Evolutionary conservation across 2,113 vertebrate species (phyloP).

Genomic region (Rana temporaria): DNA sequence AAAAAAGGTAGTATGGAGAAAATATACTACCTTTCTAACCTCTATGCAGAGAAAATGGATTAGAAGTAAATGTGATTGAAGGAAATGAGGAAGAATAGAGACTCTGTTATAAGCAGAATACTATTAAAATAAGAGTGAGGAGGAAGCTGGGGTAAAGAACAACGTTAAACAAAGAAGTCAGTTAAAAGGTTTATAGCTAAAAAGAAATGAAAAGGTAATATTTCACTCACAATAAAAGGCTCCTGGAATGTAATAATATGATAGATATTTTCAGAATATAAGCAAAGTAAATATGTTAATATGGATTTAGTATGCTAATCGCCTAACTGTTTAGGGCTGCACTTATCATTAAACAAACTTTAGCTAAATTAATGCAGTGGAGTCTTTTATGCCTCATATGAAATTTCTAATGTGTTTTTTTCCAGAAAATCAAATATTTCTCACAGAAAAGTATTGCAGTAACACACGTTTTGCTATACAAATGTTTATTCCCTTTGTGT

Average conservation of each 20-base stretch:
- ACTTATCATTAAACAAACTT: conserved; percentile 4
- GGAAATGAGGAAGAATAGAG: conserved; percentile 38
- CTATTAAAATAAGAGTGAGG: conserved; percentile 22
- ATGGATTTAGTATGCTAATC: conserved; percentile 28
- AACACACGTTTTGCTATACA: too few relatives aligned
- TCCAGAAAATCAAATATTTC: too few relatives aligned
- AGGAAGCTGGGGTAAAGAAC: background rate
- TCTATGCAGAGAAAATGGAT: conserved; percentile 22
- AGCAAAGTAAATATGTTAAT: conserved; percentile 37
- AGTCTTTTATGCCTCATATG: conserved; percentile 14
- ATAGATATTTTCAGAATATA: conserved; percentile 9
- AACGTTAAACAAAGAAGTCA: conserved; percentile 21
- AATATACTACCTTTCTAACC: conserved; percentile 9
- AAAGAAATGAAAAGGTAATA: conserved; percentile 17
- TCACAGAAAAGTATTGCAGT: too few relatives aligned
- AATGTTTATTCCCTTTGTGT: too few relatives aligned
- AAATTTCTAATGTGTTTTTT: background rate
- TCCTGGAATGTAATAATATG: background rate
- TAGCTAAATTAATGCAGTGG: conserved; percentile 8
- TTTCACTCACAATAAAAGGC: background rate
- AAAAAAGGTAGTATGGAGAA: conserved; percentile 3
- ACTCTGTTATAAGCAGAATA: conserved; percentile 36
- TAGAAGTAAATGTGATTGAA: conserved; percentile 14
- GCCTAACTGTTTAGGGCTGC: conserved; percentile 24
- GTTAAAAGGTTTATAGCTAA: conserved; percentile 22